phyloP scores from a whole-genome alignment of 2,888 invertebrate species.

The Stratiomys singularior region DNA sequence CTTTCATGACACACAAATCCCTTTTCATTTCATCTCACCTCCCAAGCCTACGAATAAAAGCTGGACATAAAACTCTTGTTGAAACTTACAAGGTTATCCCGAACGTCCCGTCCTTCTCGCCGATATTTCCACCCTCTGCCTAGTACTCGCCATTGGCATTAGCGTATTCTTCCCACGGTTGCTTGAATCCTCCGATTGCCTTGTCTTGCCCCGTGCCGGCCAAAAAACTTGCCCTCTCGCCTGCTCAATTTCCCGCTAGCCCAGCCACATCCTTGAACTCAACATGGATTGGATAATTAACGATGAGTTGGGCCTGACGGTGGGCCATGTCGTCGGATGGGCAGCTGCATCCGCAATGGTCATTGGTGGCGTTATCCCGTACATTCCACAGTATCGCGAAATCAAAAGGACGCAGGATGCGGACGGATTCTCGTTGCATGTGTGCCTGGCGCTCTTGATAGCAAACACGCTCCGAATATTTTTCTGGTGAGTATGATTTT shows the following conservation, averaged over 20 bases:
- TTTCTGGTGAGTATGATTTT: slow-evolving; percentile 83
- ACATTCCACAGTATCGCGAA: slow-evolving; percentile 95
- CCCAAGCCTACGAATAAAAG: no score
- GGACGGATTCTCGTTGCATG: slow-evolving; percentile 96
- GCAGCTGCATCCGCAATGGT: slow-evolving; percentile 90
- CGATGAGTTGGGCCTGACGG: slow-evolving; percentile 77
- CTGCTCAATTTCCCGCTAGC: background rate
- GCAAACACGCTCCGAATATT: slow-evolving; percentile 97
- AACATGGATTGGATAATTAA: slow-evolving; percentile 82
- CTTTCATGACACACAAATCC: no score
- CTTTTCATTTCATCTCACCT: no score
- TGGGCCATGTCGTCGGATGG: slow-evolving; percentile 82
- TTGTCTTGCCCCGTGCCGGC: background rate
- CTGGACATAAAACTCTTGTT: no score
- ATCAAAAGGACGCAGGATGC: slow-evolving; percentile 91
- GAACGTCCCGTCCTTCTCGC: background rate
- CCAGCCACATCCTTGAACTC: background rate
- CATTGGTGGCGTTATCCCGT: slow-evolving; percentile 94
- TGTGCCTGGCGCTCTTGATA: slow-evolving; percentile 92
- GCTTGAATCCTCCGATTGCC: background rate
- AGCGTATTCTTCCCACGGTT: slow-evolving; percentile 13
- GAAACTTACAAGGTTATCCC: background rate
- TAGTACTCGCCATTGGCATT: background rate
- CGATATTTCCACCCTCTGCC: background rate
- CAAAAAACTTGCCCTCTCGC: no score